Evolutionary conservation across 2,888 invertebrate species (phyloP), one percentile per base, ranked within the genome.

Genomic region (Athripsodes cinereus): DNA sequence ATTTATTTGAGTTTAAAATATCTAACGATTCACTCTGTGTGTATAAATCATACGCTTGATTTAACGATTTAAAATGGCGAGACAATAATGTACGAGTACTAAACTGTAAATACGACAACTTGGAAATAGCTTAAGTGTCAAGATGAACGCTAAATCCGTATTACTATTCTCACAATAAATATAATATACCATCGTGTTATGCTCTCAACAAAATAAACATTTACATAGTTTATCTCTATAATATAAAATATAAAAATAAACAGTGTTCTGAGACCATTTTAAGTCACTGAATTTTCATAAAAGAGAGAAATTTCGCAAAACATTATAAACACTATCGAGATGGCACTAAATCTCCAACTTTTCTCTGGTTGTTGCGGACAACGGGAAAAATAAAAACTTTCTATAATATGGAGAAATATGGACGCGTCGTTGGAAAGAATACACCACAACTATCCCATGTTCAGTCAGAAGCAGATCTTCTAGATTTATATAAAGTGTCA

Each of bases 401-500:
- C 40, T 13, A 40, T 40, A 40, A n/a, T 40, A 40, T 40, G 13
- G 13, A 40, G 40, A 40, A 40, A 16, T 13, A 16, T 40, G 16
- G 40, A 31, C 31, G n/a, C n/a, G n/a, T n/a, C 31, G 11, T 31
- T 8, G 31, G 16, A 40, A 40, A 5, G 13, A n/a, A 8, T 13
- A 40, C 40, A 40, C 40, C 10, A 26, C 26, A 3, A 10, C 26
- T 40, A 40, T 40, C 13, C 40, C 40, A 40, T n/a, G 40, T 13
- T 40, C 40, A 40, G 40, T 40, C 40, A 40, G 40, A 16, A 40
- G 8, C 40, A 40, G 40, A 40, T 40, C 40, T 16, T 13, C 40
- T n/a, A 40, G 40, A 40, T 40, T 40, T 40, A 40, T 40, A 40
- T 40, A 40, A 40, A 40, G 40, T 40, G 40, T 40, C 40, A 40